Conservation (phyloP, 2,113 vertebrate species). For the Urocitellus parryii region DNA sequence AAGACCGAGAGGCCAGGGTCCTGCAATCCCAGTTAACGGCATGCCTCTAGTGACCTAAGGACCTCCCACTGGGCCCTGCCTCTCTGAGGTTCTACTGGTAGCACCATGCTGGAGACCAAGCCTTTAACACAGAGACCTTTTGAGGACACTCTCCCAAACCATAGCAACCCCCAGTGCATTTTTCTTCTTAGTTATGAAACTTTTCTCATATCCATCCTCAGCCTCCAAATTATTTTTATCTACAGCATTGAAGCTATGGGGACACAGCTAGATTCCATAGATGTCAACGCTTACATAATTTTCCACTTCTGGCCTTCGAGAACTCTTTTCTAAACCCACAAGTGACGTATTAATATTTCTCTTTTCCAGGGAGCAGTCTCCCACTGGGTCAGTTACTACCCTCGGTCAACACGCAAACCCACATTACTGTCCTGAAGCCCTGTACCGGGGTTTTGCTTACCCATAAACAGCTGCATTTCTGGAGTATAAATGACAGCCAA, state of each 20-base stretch:
- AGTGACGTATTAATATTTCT: background rate
- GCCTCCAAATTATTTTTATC: slow-evolving; percentile 64
- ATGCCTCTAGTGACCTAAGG: background rate
- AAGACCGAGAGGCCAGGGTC: background rate
- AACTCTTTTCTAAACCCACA: slow-evolving; percentile 18
- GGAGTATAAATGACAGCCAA: background rate
- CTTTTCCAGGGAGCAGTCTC: background rate
- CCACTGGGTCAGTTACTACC: background rate
- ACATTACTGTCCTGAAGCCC: background rate
- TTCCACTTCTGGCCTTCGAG: background rate
- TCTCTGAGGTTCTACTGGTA: no score
- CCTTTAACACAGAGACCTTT: background rate
- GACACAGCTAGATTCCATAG: slow-evolving; percentile 11
- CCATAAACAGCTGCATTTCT: background rate
- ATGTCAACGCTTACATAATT: slow-evolving; percentile 33
- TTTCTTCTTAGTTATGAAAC: slow-evolving; percentile 34
- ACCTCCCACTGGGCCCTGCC: background rate
- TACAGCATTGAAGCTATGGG: background rate
- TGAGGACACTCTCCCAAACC: background rate
- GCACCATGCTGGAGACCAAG: background rate
- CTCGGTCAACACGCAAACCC: background rate
- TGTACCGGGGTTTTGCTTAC: background rate
- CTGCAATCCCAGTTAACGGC: background rate
- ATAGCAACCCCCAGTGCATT: background rate
- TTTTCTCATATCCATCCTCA: slow-evolving; percentile 12